These are phyloP conservation scores for Dexiosoma caninum DNA, from an alignment of 2,888 invertebrate species.

Conservation along the genomic window DNA sequence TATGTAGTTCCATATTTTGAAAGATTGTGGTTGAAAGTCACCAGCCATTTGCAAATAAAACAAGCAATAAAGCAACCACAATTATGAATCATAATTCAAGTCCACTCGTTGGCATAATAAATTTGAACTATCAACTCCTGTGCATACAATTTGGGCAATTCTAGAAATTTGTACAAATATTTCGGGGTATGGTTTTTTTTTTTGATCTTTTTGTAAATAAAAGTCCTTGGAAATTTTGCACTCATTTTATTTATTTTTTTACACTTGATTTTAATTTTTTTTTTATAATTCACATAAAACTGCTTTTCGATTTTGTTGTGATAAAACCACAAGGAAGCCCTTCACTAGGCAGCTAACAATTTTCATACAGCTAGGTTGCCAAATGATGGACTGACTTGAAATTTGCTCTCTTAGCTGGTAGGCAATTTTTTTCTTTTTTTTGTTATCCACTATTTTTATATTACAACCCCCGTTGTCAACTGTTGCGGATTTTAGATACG, in stretches of 20 bases:
- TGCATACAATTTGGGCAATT: too few species aligned
- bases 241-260: neutral
- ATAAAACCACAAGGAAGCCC: slow-evolving; percentile 77
- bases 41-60: neutral
- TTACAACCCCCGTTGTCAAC: slow-evolving; percentile 2
- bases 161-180: too few species aligned
- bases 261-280: neutral
- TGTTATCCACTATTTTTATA: slow-evolving; percentile 12
- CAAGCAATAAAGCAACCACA: neutral
- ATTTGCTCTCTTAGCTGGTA: slow-evolving; percentile 47
- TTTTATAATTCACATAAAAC: neutral
- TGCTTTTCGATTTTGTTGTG: slow-evolving; percentile 60
- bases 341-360: slow-evolving; percentile 78
- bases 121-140: too few species aligned
- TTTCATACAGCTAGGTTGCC: slow-evolving; percentile 74
- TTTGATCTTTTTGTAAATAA: too few species aligned
- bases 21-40: neutral
- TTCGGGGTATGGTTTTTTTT: too few species aligned
- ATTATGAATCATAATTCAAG: slow-evolving; percentile 1
- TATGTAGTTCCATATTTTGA: neutral
- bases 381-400: slow-evolving; percentile 77
- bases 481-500: slow-evolving; percentile 27
- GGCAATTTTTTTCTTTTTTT: neutral
- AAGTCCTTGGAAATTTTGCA: too few species aligned
- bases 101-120: neutral